Percentiles rank a stretch among this genome's conserved stretches.
Evolutionary conservation across 2,797 vertebrate species (phyloP).

Genomic region (Ataeniobius toweri): DNA sequence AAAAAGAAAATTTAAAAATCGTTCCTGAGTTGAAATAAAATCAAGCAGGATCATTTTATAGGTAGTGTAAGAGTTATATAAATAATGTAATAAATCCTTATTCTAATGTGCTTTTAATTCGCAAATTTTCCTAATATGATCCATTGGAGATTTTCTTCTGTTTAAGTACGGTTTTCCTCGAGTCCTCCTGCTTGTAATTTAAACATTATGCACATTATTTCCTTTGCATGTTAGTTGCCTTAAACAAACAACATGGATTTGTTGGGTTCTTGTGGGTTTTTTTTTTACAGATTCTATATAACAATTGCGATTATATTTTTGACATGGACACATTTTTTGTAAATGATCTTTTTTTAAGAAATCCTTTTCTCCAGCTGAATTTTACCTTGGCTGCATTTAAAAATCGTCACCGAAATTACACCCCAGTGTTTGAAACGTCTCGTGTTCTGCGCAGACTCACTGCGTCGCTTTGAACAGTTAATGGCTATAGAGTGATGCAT

Average conservation of each 20-base stretch:
- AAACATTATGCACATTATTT: background rate
- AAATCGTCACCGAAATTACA: background rate
- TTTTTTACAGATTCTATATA: background rate
- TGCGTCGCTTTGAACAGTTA: background rate
- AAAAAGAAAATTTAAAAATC: no score
- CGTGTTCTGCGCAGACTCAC: background rate
- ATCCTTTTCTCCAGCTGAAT: background rate
- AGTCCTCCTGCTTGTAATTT: background rate
- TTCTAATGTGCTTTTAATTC: background rate
- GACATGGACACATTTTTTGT: background rate
- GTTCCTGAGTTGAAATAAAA: background rate
- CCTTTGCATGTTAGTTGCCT: no score
- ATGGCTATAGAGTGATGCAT: background rate
- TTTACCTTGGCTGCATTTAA: background rate
- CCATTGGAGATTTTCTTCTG: background rate
- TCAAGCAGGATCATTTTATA: background rate
- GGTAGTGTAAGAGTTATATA: background rate
- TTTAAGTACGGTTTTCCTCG: background rate
- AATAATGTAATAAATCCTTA: no score
- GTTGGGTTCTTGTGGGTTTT: background rate
- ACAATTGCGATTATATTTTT: background rate
- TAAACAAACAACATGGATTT: background rate
- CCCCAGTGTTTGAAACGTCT: background rate
- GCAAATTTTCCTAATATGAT: background rate
- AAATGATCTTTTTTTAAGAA: background rate